Evolutionary conservation across 2,888 invertebrate genomes (phyloP).

Genomic region (Orthonychiurus folsomi): DNA sequence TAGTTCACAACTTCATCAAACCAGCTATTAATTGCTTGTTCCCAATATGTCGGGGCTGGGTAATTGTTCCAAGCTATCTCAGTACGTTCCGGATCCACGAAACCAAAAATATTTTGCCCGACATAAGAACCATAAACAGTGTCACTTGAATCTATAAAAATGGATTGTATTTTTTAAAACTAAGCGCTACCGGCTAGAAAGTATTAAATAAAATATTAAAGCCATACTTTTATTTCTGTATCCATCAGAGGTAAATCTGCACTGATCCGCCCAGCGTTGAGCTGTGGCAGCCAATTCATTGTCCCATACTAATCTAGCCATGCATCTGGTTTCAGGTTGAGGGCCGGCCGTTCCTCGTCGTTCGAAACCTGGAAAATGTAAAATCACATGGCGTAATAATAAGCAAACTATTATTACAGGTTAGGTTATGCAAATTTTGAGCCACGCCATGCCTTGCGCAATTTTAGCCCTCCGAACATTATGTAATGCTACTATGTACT

Average conservation of each 20-base stretch:
- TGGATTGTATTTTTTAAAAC: too few species aligned
- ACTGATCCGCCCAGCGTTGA: conserved; percentile 73
- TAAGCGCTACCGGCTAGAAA: too few species aligned
- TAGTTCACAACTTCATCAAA: neutral
- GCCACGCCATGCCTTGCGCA: neutral
- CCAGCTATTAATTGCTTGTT: neutral
- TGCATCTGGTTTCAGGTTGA: neutral
- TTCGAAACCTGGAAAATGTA: neutral
- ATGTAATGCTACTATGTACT: neutral
- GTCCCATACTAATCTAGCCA: conserved; percentile 57
- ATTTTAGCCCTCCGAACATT: neutral
- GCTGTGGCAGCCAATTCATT: conserved; percentile 72
- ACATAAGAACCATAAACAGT: neutral
- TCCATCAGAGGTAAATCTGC: conserved; percentile 64
- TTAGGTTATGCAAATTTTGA: neutral
- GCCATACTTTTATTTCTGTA: neutral
- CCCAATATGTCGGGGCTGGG: neutral
- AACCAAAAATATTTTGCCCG: neutral
- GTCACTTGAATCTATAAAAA: neutral
- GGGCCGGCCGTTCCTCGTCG: neutral
- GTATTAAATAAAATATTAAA: neutral
- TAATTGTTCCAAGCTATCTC: neutral
- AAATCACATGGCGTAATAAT: neutral
- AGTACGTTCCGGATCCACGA: neutral
- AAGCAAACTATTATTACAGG: too few species aligned